Evolutionary conservation across 2,113 vertebrate species (phyloP).

Genomic region (Toxotes chatareus): DNA sequence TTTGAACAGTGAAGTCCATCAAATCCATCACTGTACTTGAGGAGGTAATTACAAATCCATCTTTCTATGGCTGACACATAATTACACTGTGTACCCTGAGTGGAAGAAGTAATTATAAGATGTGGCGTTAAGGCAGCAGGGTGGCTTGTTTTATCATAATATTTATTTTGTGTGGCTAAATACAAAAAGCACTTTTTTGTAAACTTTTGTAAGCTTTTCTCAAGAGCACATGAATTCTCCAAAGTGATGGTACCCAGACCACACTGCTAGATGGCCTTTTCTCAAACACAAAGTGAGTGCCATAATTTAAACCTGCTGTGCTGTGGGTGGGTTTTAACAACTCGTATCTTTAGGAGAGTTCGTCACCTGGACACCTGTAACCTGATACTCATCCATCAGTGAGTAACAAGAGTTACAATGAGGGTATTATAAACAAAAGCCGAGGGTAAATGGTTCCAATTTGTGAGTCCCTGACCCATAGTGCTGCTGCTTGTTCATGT

Average conservation of each 20-base stretch:
- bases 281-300: not conserved
- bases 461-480: conserved; percentile 58
- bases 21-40: conserved; percentile 53
- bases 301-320: conserved; percentile 43
- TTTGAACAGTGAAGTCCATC: conserved; percentile 48
- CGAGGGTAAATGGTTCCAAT: conserved; percentile 34
- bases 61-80: conserved; percentile 37
- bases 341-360: conserved; percentile 30
- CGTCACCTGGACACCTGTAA: conserved; percentile 52
- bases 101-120: conserved; percentile 32
- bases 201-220: not conserved
- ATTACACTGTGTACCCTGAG: not conserved
- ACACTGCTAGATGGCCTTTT: not conserved
- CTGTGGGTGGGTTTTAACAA: conserved; percentile 20
- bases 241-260: not conserved
- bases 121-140: not conserved
- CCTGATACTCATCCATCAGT: conserved; percentile 42
- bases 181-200: conserved; percentile 14
- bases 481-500: conserved; percentile 18
- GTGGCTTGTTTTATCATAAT: not conserved
- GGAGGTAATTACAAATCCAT: conserved; percentile 55
- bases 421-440: conserved; percentile 41
- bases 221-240: not conserved
- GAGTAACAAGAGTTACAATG: conserved; percentile 36
- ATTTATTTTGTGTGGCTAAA: not conserved